Evolutionary conservation across 2,113 vertebrate species (phyloP).

Genomic region (Cyphomyrus plagiostoma): DNA sequence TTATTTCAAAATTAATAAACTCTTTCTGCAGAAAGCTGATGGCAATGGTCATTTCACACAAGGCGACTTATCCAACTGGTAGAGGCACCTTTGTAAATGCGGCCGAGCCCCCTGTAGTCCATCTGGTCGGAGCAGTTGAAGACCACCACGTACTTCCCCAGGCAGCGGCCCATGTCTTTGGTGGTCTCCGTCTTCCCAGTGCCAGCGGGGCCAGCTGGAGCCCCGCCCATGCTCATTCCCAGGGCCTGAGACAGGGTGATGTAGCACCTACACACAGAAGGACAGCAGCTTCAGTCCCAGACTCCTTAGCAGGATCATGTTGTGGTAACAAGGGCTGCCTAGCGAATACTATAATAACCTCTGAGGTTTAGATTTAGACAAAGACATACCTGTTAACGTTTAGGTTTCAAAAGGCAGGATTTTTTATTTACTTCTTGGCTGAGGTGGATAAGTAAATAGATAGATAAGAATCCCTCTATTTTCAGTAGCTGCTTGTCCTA

Average conservation of each 20-base stretch:
- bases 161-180: slow-evolving; percentile 80
- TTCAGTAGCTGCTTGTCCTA: background rate
- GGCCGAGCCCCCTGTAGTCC: slow-evolving; percentile 82
- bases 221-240: slow-evolving; percentile 83
- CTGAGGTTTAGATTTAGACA: background rate
- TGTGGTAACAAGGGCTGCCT: background rate
- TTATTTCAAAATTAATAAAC: background rate
- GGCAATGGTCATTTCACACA: background rate
- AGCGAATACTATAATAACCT: background rate
- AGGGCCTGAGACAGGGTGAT: slow-evolving; percentile 79
- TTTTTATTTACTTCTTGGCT: background rate
- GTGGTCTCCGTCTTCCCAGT: slow-evolving; percentile 88
- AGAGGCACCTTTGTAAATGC: slow-evolving; percentile 80
- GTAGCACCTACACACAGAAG: slow-evolving; percentile 67
- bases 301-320: background rate
- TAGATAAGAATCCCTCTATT: background rate
- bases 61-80: background rate
- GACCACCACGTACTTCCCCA: slow-evolving; percentile 81
- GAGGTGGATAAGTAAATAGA: background rate
- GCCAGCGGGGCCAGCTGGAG: slow-evolving; percentile 78
- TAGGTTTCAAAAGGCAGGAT: background rate
- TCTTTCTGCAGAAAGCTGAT: background rate
- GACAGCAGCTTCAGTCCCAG: background rate
- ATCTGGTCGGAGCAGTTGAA: slow-evolving; percentile 88
- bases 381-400: background rate